Evolutionary conservation across 2,797 vertebrate genomes (phyloP), one percentile per base, ranked within the genome.

Genomic region (Sandelia bainsii): DNA sequence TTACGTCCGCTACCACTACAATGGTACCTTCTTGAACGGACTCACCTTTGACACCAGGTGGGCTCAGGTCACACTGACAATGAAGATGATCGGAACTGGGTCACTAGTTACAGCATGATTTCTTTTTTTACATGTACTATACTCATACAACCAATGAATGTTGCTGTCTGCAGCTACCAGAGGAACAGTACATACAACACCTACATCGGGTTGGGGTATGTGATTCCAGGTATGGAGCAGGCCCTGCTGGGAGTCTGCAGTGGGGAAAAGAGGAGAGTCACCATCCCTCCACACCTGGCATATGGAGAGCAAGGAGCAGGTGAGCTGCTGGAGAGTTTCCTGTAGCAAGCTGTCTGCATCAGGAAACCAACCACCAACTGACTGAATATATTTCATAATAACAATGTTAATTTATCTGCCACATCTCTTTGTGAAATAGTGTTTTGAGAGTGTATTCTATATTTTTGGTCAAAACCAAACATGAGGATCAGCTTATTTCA

Each of bases 1-100:
- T 88, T 99, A 96, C 57, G 87, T 99, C 17, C 96, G 98, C 1
- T 99, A 99, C 89, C 98, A 99, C 89, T 99, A 99, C 90, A 99
- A 99, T 0, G 98, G 97, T 0, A 96, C 95, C 0, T 93, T 98
- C 72, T 94, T 98, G 91, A 97, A 98, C 0, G 97, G 97, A 72
- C 90, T 87, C 0, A 89, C 94, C 73, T 99, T 99, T 2, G 98
- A 99, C 89, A 96, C 96, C 91, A 99, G 97, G 98, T 98, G 46
- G 65, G 85, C 23, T 51, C 19, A 17, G 14, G 51, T 62, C n/a
- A 49, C n/a, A 14, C 9, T 17, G 20, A 46, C 10, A 32, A 2
- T 19, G 8, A 52, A 22, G 54, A 32, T 9, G 23, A 42, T 14
- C 7, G 9, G 11, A 44, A 13, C 9, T 23, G 20, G 5, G 16